Conservation (phyloP, 2,797 vertebrate genomes). For the Ptychadena robeensis region DNA sequence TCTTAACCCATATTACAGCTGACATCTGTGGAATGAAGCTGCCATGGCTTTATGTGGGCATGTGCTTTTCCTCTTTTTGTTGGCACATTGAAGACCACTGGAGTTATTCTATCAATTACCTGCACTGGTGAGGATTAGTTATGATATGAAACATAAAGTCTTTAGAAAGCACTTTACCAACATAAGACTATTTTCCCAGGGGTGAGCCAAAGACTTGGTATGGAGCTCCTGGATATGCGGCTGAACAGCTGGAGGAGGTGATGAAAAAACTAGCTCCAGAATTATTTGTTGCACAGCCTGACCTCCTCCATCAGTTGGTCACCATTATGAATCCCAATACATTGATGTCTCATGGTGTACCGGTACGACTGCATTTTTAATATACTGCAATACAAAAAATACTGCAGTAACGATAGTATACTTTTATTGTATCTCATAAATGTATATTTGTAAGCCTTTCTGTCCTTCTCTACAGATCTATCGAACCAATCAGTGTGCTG, state of each 20-base stretch:
- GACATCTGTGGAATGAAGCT: constrained; percentile 99
- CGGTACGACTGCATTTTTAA: constrained; percentile 77
- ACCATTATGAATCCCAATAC: constrained; percentile 99
- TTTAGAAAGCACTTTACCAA: background rate
- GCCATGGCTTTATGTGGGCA: constrained; percentile 97
- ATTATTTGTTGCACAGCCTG: constrained; percentile 95
- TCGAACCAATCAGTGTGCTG: constrained; percentile 97
- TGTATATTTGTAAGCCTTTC: background rate
- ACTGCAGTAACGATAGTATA: no score
- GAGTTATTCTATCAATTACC: constrained; percentile 98
- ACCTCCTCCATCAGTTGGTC: constrained; percentile 97
- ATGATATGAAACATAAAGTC: background rate
- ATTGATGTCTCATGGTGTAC: constrained; percentile 94
- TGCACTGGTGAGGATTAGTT: constrained; percentile 87
- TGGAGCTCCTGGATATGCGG: constrained; percentile 93
- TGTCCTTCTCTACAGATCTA: constrained; percentile 80
- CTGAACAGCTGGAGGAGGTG: constrained; percentile 92
- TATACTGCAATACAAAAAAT: background rate
- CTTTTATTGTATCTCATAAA: background rate
- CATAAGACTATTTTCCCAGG: constrained; percentile 72
- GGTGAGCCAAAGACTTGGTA: constrained; percentile 99
- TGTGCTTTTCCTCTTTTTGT: constrained; percentile 99
- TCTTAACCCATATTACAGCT: constrained; percentile 93
- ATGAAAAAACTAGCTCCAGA: constrained; percentile 98
- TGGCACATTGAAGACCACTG: constrained; percentile 99